Evolutionary conservation across 2,113 vertebrate genomes (phyloP).

Genomic region (Lonchura striata): DNA sequence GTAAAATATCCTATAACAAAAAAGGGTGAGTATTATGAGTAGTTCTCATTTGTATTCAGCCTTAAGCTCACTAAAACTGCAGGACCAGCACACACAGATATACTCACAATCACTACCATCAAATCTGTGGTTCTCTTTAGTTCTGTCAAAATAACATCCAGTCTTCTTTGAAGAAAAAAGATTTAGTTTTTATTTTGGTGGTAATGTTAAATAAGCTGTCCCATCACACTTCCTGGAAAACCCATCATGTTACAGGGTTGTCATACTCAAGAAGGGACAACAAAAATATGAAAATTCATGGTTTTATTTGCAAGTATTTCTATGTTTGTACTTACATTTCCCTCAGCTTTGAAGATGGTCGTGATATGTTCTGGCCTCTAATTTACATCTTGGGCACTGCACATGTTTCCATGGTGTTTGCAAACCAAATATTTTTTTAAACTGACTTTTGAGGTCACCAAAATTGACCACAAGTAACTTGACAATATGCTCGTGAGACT

Average conservation of each 20-base stretch:
- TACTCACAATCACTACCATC: neutral
- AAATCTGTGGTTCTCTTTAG: neutral
- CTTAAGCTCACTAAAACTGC: neutral
- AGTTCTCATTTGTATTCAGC: neutral
- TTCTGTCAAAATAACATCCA: neutral
- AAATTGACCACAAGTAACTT: neutral
- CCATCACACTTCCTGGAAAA: neutral
- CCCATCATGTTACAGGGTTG: neutral
- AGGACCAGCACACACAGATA: neutral
- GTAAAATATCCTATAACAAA: neutral
- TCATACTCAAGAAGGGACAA: fast-evolving
- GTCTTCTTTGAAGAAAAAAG: neutral
- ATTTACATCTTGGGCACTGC: neutral
- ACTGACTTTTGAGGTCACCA: neutral
- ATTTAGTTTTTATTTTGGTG: neutral
- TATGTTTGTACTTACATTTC: neutral
- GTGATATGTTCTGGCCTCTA: neutral
- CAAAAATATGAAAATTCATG: neutral
- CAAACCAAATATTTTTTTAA: neutral
- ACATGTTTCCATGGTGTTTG: neutral
- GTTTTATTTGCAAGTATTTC: neutral
- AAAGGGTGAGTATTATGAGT: neutral
- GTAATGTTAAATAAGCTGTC: neutral
- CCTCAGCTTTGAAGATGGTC: neutral
- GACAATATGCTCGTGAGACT: neutral